Evolutionary conservation across 2,888 invertebrate genomes (phyloP), one percentile per base, ranked within the genome.

Genomic region (Lacanobia oleracea): DNA sequence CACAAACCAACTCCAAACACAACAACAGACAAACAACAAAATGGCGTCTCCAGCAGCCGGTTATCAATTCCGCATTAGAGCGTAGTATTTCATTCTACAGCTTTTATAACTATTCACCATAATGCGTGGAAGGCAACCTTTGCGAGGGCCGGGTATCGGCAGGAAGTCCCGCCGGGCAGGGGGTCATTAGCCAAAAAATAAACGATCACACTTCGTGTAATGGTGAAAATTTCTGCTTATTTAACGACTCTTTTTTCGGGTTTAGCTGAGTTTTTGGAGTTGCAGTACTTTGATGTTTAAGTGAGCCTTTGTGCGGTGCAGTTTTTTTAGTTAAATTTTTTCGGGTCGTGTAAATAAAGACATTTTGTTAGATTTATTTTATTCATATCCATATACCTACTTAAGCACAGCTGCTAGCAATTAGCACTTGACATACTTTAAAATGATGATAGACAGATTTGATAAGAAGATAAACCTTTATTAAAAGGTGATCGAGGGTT

Each of bases 141-240:
- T 89, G 83, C 81, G 87, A 83, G 87, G 84, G 80, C 87, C 87
- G 84, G 88, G 89, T 91, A 91, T 92, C 91, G 88, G 78, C 90
- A 91, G 92, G 91, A 92, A 91, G 86, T 79, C 73, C 80, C 68
- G 72, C 77, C 83, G 82, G 64, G 72, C 89, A 87, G 83, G 84
- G 88, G 88, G 91, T 93, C 93, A 93, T 94, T 93, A 94, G 89
- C 89, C 89, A 91, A 93, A 93, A 90, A 93, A 92, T 92, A 92
- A 92, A 91, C 92, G 91, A 92, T 92, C 91, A 90, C 87, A 88
- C 86, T 88, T 56, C 86, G 87, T 88, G 89, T 89, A 90, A 91
- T 88, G 89, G 84, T 84, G 79, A 87, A 86, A 88, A 88, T 87
- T 84, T 77, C 79, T 69, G 79, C 85, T 85, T 87, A 85, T 88